phyloP scores from a whole-genome alignment of 2,113 vertebrate species.

The Pampusana beccarii region DNA sequence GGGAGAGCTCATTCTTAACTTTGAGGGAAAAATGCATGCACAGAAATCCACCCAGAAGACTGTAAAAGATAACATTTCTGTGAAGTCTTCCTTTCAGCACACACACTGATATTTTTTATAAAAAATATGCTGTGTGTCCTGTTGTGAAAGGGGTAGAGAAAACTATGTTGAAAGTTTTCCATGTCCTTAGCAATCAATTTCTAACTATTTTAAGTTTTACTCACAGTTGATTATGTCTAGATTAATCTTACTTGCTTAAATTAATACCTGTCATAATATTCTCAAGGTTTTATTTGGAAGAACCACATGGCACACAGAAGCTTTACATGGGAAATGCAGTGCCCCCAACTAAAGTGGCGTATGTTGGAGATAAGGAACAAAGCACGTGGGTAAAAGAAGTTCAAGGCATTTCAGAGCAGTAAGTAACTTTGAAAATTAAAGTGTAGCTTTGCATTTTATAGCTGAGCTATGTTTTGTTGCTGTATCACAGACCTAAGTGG shows the following conservation, averaged over 20 bases:
- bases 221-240: background rate
- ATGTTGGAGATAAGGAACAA: slow-evolving; percentile 88
- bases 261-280: background rate
- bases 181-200: background rate
- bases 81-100: background rate
- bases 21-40: background rate
- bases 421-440: slow-evolving; percentile 62
- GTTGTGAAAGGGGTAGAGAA: background rate
- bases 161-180: background rate
- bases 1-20: background rate
- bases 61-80: background rate
- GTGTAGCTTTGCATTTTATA: background rate
- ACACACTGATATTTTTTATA: background rate
- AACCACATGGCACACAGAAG: slow-evolving; percentile 84
- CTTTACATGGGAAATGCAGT: slow-evolving; percentile 80
- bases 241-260: background rate
- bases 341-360: slow-evolving; percentile 84
- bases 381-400: slow-evolving; percentile 91
- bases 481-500: background rate
- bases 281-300: slow-evolving; percentile 88
- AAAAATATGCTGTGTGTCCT: background rate
- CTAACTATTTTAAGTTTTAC: background rate
- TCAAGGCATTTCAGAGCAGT: slow-evolving; percentile 92
- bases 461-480: background rate
- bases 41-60: background rate